Base-by-base conservation (phyloP, 2,888 invertebrate genomes). In the Yponomeuta cagnagella region DNA sequence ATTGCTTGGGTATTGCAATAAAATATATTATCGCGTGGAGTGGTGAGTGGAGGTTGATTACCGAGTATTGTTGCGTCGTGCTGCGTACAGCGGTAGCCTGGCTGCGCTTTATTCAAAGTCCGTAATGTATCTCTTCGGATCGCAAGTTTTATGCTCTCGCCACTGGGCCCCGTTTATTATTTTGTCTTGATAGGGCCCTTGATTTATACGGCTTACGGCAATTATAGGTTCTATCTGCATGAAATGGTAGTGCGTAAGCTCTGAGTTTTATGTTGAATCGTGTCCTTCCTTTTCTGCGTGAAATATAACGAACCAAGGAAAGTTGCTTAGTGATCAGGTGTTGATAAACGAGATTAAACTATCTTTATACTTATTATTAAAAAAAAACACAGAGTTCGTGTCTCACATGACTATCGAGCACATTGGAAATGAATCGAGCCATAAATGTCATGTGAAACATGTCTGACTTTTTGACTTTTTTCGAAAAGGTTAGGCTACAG, bases 151-250 rank as follows among this genome's bases (percentile, higher is more conserved):
- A 69, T 52, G 48, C 63, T 31, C 70, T 70, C 63, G 52, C 63
- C 23, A 63, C 70, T 70, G 37, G 30, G 23, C 63, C 72, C 73
- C 76, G 77, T 85, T 85, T 83, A 81, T 84, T 84, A 85, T 81
- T 80, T 79, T 79, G 78, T 77, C 79, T 77, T 76, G 80, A 81
- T 81, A 80, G 77, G 76, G 76, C 71, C 63, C 71, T 82, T 88
- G 88, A 90, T 90, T 90, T 90, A 89, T 87, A 77, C 73, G 74
- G 78, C 79, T 79, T 79, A 77, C 78, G 78, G 82, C 84, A 84
- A 87, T 88, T 87, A 88, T 82, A 80, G 31, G 37, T 70, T 65
- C 65, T 65, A 48, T 66, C 70, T 72, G 71, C 70, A 72, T 58
- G 72, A 71, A 68, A 71, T 69, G 52, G 52, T 64, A 63, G 71